phyloP scores from a whole-genome alignment of 2,113 vertebrate species.

The Lophius piscatorius region DNA sequence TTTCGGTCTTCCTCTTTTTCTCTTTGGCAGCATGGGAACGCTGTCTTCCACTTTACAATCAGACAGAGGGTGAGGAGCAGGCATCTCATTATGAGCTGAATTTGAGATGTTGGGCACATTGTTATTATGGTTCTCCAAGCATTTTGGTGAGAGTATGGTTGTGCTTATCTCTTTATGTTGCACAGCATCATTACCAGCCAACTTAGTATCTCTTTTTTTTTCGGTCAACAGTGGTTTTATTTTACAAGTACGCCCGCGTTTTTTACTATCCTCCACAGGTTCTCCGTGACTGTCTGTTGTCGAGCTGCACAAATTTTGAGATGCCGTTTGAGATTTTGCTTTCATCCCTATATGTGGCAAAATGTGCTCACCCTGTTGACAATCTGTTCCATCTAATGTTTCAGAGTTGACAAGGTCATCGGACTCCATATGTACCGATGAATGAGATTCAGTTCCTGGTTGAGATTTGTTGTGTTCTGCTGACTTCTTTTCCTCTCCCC shows the following conservation, averaged over 20 bases:
- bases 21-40: constrained; percentile 20
- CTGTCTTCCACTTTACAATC: constrained; percentile 4
- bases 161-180: constrained; percentile 41
- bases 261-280: constrained; percentile 12
- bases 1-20: constrained; percentile 50
- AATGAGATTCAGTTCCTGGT: constrained; percentile 4
- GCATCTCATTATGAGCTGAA: constrained; percentile 7
- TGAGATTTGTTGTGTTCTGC: background rate
- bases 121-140: constrained; percentile 12
- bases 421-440: constrained; percentile 8
- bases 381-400: constrained; percentile 1
- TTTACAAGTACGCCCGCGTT: constrained; percentile 41
- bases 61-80: constrained; percentile 6
- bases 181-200: constrained; percentile 1
- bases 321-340: background rate
- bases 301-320: constrained; percentile 25
- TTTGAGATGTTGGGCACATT: background rate
- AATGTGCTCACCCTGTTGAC: background rate
- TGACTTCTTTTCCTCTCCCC: constrained; percentile 30
- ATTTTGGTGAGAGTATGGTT: constrained; percentile 23
- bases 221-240: background rate
- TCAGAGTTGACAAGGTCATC: constrained; percentile 17
- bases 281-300: constrained; percentile 19
- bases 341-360: constrained; percentile 26
- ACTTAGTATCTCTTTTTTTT: background rate